These are phyloP conservation scores for Antrozous pallidus DNA, from an alignment of 2,797 vertebrate species.

Conservation along the genomic window DNA sequence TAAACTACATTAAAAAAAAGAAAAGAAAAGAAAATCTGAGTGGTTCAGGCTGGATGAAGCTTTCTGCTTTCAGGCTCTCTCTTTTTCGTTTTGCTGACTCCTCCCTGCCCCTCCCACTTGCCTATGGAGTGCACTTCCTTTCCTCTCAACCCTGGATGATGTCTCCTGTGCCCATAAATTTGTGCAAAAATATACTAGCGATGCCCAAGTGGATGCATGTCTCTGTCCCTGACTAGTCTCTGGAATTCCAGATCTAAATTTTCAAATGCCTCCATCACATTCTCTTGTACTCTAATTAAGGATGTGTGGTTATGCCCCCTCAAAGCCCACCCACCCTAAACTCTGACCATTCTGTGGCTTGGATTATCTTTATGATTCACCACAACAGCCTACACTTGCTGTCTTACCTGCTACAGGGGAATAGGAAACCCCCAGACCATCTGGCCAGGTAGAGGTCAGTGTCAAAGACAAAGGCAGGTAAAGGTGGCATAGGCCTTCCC, in stretches of 20 bases:
- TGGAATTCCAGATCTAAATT: background rate
- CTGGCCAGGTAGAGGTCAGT: background rate
- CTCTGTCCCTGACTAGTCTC: background rate
- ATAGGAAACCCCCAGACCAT: background rate
- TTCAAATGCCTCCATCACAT: background rate
- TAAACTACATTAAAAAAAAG: too few species aligned
- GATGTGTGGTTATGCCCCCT: background rate
- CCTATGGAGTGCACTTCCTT: fast-evolving
- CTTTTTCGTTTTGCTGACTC: background rate
- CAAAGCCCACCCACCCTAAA: background rate
- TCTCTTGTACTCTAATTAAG: background rate
- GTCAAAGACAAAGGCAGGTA: fast-evolving
- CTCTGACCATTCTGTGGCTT: background rate
- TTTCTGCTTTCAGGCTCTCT: background rate
- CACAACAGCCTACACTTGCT: background rate
- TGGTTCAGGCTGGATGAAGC: fast-evolving
- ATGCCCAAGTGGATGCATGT: too few species aligned
- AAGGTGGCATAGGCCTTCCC: fast-evolving
- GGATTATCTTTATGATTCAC: too few species aligned
- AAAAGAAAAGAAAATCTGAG: background rate
- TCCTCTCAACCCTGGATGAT: fast-evolving
- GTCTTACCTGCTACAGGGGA: background rate
- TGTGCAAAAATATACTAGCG: background rate
- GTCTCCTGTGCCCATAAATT: background rate
- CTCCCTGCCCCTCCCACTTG: fast-evolving